phyloP scores from a whole-genome alignment of 2,888 invertebrate genomes.

The Enchytraeus crypticus region DNA sequence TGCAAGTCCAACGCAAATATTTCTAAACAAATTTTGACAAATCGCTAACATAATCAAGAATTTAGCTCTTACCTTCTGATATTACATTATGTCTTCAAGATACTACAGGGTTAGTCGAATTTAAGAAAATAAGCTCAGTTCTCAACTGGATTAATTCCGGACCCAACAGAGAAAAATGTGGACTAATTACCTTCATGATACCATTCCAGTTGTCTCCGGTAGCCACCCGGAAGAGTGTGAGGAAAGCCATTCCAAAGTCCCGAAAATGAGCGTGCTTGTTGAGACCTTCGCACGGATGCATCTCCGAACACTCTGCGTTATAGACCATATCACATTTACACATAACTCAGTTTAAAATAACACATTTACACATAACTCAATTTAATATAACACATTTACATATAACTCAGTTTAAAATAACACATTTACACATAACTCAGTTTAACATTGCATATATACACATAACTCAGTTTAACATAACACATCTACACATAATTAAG shows the following conservation, averaged over 20 bases:
- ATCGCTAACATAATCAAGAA: too few relatives aligned
- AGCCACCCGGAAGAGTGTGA: constrained; percentile 95
- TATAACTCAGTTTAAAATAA: too few relatives aligned
- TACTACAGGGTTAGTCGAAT: too few relatives aligned
- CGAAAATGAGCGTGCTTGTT: constrained; percentile 98
- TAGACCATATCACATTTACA: too few relatives aligned
- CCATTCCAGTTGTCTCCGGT: constrained; percentile 99
- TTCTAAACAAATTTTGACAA: too few relatives aligned
- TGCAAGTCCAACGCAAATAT: too few relatives aligned
- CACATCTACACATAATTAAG: too few relatives aligned
- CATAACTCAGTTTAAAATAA: too few relatives aligned
- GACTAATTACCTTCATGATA: constrained; percentile 97
- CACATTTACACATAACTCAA: neutral
- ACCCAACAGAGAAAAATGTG: neutral
- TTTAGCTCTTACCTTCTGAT: too few relatives aligned
- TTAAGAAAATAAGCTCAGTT: neutral
- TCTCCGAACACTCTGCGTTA: constrained; percentile 79
- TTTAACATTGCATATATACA: neutral
- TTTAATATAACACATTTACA: too few relatives aligned
- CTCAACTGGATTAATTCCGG: neutral
- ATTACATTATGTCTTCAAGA: too few relatives aligned
- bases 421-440: neutral
- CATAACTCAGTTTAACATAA: too few relatives aligned
- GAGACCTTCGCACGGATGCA: constrained; percentile 87
- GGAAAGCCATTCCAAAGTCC: constrained; percentile 93